Evolutionary conservation across 2,113 vertebrate species (phyloP), one percentile per base, ranked within the genome.

Genomic region (Saccopteryx bilineata): DNA sequence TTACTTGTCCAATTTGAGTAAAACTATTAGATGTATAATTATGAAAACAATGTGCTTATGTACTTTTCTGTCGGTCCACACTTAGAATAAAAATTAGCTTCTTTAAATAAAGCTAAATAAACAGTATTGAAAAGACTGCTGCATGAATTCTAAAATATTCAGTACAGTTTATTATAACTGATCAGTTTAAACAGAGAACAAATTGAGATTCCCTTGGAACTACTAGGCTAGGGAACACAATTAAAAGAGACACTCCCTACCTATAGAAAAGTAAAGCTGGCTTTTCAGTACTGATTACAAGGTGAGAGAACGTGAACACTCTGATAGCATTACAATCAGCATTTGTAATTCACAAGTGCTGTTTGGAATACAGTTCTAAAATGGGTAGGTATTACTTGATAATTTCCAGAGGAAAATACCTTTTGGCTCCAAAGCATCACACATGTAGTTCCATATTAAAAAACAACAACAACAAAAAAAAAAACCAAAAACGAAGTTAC

Each of bases 201-300:
- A 98, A 98, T 97, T 97, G 98, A 98, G 97, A 98, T 98, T 98
- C 97, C 98, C 96, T 98, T 98, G 98, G 98, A 96, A 95, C 81
- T 97, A 78, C 50, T 96, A 93, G 65, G 98, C 97, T 90, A 82
- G 94, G 31, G 80, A 97, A 96, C 78, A 95, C 96, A 98, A 98
- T 98, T 99, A 98, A 98, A 98, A 95, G 97, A 98, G 98, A 98
- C 95, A 98, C 94, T 98, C 96, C 83, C 97, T 96, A 95, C 94
- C 98, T 97, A 97, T 90, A 95, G 48, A 87, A 68, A 87, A 94
- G 54, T 52, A 94, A 97, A 98, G 26, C 52, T 96, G 88, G 24
- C 60, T 84, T 97, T 97, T 97, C 26, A 58, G 52, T 89, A 80
- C 46, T 87, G 92, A 97, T 96, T 94, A 83, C 87, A 95, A 86